These are phyloP conservation scores for Lampris megalopsis DNA, from an alignment of 2,113 vertebrate species.

Conservation along the genomic window DNA sequence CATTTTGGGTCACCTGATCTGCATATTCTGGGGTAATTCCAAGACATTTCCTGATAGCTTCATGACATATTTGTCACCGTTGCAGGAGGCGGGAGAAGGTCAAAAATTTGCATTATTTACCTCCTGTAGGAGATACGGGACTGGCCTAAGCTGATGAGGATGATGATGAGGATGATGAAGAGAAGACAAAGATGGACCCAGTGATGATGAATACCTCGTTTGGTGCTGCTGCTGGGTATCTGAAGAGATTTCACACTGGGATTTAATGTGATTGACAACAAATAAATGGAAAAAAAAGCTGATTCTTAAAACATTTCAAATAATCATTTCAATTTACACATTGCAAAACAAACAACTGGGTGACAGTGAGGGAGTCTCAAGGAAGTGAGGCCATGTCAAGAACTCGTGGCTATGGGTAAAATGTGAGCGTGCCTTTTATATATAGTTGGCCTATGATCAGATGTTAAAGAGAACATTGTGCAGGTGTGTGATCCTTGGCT, in stretches of 20 bases:
- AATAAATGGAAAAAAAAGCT: not conserved
- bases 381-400: too few relatives aligned
- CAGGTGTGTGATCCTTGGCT: constrained; percentile 58
- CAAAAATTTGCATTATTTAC: constrained; percentile 34
- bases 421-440: too few relatives aligned
- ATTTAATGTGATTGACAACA: constrained; percentile 9
- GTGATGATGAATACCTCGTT: constrained; percentile 31
- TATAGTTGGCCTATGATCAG: too few relatives aligned
- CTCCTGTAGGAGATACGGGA: constrained; percentile 17
- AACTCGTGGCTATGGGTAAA: too few relatives aligned
- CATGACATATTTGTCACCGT: not conserved
- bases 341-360: not conserved
- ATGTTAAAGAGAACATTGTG: not conserved
- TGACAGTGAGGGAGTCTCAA: not conserved
- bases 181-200: constrained; percentile 43
- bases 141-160: constrained; percentile 45
- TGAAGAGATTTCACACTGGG: constrained; percentile 33
- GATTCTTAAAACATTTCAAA: not conserved
- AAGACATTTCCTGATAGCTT: too few relatives aligned
- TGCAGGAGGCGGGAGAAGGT: not conserved
- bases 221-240: constrained; percentile 29
- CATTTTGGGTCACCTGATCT: not conserved
- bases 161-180: constrained; percentile 53
- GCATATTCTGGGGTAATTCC: too few relatives aligned
- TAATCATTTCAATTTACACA: not conserved